Base-by-base conservation (phyloP, 2,113 vertebrate species). In the Dipodomys spectabilis region DNA sequence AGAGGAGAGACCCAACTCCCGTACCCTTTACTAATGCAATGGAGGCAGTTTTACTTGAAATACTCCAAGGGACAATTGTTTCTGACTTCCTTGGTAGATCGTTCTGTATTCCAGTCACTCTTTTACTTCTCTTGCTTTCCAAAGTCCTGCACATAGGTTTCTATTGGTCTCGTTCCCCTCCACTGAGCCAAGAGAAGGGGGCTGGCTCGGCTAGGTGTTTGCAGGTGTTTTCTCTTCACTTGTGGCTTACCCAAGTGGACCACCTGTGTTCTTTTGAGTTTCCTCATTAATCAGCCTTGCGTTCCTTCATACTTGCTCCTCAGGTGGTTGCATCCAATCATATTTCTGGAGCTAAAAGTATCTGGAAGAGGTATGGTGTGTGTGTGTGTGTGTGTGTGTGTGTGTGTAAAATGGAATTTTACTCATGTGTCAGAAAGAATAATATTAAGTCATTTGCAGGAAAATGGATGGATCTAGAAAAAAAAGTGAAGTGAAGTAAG, bases 241-340 rank as follows among this genome's bases (percentile, higher is more conserved):
- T 92, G 85, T 95, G 87, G 82, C 93, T 87, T 80, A 86, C 74
- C 95, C 94, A 86, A 93, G 86, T 65, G 86, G 65, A 88, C 39
- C 90, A 81, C 80, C 32, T 80, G 82, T 15, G 7, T 57, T 88
- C 82, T 92, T 91, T 92, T 39, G 90, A 93, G 92, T 95, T 92
- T 88, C 86, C 94, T 88, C 95, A 92, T 96, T 94, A 96, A 90
- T 93, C 95, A 83, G 93, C 79, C 57, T 92, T 75, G 82, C 3
- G 96, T 97, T 95, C 95, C 94, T 97, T 95, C 83, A 73, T 75
- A 92, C 93, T 88, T 91, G 95, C 92, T 97, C 79, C 67, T 96
- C 53, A 22, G 89, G 95, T 80, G 83, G 72, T 80, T 83, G 75
- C 68, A 73, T 69, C 80, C 78, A 39, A 30, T 78, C 18, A 44